These are phyloP conservation scores for Acanthosoma haemorrhoidale DNA, from an alignment of 2,888 invertebrate genomes.

Conservation along the genomic window DNA sequence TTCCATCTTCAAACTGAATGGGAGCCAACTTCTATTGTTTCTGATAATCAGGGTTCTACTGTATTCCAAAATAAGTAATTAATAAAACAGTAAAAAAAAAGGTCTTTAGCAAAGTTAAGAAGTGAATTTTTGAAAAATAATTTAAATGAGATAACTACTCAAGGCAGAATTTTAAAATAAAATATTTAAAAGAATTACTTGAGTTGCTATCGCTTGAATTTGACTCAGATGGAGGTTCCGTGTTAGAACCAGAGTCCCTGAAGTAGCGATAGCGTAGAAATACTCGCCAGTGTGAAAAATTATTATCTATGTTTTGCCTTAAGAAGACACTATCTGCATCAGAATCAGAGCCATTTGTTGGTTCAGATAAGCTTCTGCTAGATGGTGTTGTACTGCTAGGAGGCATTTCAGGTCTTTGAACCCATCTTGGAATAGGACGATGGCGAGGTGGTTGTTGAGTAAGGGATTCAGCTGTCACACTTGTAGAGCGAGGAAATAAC, in stretches of 20 bases:
- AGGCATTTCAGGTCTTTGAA: slow-evolving; percentile 1
- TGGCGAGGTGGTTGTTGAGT: not conserved
- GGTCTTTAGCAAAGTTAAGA: not conserved
- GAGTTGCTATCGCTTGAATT: slow-evolving; percentile 28
- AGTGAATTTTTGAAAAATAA: not conserved
- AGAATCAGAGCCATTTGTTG: slow-evolving; percentile 24
- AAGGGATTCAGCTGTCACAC: not conserved
- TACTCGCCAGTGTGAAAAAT: slow-evolving; percentile 24
- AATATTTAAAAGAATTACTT: slow-evolving; percentile 13
- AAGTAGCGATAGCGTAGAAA: slow-evolving; percentile 26
- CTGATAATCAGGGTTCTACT: too few relatives aligned
- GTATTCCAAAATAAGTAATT: not conserved
- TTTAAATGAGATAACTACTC: not conserved
- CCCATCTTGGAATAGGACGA: not conserved
- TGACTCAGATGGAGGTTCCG: slow-evolving; percentile 25
- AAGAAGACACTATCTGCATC: not conserved
- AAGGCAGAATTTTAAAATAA: too few relatives aligned
- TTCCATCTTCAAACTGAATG: too few relatives aligned
- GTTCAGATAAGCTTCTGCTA: slow-evolving; percentile 18
- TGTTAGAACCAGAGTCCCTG: slow-evolving; percentile 26
- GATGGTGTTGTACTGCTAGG: not conserved
- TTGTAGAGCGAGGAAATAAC: not conserved
- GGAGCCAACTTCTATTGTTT: too few relatives aligned
- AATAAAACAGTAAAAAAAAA: not conserved
- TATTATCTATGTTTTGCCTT: slow-evolving; percentile 20